Base-by-base conservation (phyloP, 2,113 vertebrate genomes). In the Callorhinus ursinus region DNA sequence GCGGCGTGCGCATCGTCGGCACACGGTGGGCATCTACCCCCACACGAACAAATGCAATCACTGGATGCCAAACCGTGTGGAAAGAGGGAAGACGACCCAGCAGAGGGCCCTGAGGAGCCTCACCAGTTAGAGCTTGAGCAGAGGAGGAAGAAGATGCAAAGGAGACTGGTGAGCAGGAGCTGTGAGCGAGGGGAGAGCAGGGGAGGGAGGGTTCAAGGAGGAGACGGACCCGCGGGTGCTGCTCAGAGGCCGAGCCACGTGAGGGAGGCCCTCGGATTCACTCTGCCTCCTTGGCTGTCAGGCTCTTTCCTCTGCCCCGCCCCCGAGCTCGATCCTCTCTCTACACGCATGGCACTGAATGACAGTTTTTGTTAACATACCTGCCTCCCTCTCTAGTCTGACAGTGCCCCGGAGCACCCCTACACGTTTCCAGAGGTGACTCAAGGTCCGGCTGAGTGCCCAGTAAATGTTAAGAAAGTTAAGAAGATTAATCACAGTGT, bases 181-280 rank as follows among this genome's bases (percentile, higher is more conserved):
- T 4, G 72, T 16, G 18, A 67, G 21, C 0, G 18, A 72, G 36
- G n/a, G 10, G 18, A 71, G 11, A 51, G 16, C 10, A 33, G 90
- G 53, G 11, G n/a, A 46, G 4, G 5, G 14, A 28, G 31, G 42
- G 26, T 6, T 59, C 36, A 22, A n/a, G 33, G 6, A 51, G 22
- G 12, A 76, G 46, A 11, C 42, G 46, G 61, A 10, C 22, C 1
- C 1, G 0, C 0, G 13, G 67, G 24, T 36, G 15, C 51, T 33
- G 5, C 36, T 19, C 36, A 51, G 61, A 67, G 28, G 36, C 2
- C 42, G 16, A 19, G 22, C 14, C 16, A 87, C 46, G 9, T 1
- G 2, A 90, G 28, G 15, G 39, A 74, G 42, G 39, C 22, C 24
- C 3, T 53, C 46, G 26, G 11, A 77, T 51, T 22, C 1, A 24